Evolutionary conservation across 2,888 invertebrate species (phyloP).

Genomic region (Nysson spinosus): DNA sequence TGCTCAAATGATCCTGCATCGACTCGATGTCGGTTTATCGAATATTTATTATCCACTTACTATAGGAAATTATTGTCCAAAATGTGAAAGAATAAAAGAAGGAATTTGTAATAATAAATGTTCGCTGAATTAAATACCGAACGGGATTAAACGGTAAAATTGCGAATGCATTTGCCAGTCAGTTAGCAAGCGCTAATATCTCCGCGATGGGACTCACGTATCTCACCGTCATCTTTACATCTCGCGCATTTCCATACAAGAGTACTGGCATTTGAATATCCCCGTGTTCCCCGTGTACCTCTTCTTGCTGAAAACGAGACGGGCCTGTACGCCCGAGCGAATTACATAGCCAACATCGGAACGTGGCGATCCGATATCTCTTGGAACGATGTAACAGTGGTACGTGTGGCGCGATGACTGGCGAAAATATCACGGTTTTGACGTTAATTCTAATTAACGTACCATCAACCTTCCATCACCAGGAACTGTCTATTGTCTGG

Average conservation of each 20-base stretch:
- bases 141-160: too few relatives aligned
- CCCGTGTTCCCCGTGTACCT: constrained; percentile 10
- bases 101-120: too few relatives aligned
- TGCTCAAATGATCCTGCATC: not conserved
- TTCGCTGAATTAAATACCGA: too few relatives aligned
- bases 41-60: too few relatives aligned
- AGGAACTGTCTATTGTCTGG: constrained; percentile 17
- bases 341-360: constrained; percentile 58
- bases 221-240: constrained; percentile 65
- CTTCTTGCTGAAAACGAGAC: constrained; percentile 49
- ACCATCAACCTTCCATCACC: constrained; percentile 14
- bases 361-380: constrained; percentile 62
- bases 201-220: constrained; percentile 56
- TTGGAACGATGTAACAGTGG: constrained; percentile 51
- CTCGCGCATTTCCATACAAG: constrained; percentile 67
- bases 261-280: constrained; percentile 67
- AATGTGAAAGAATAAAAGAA: too few relatives aligned
- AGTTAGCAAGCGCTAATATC: constrained; percentile 68
- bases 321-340: constrained; percentile 60
- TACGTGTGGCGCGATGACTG: constrained; percentile 53
- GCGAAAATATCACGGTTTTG: constrained; percentile 57
- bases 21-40: too few relatives aligned
- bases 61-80: too few relatives aligned
- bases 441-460: constrained; percentile 50
- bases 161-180: constrained; percentile 64